Conservation (phyloP, 2,113 vertebrate species). For the Bos taurus region ARS-UCD2.0 NC_037336.1:34528001-34528500, state of each 20-base stretch:
- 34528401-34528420: neutral
- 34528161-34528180: neutral
- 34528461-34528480: neutral
- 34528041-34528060: neutral
- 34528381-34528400: neutral
- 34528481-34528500: neutral
- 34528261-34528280: neutral
- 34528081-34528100: neutral
- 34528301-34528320: neutral
- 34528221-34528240: neutral
- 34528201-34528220: neutral
- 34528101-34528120: neutral
- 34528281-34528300: neutral
- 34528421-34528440: neutral
- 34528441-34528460: neutral
- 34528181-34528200: neutral
- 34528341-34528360: neutral
- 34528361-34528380: neutral
- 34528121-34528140: neutral
- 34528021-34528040: neutral
- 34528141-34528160: neutral
- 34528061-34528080: neutral
- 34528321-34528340: neutral
- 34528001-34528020: neutral
- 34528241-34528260: neutral